phyloP scores from a whole-genome alignment of 1,140 invertebrate genomes.

The Prorops nasuta region DNA sequence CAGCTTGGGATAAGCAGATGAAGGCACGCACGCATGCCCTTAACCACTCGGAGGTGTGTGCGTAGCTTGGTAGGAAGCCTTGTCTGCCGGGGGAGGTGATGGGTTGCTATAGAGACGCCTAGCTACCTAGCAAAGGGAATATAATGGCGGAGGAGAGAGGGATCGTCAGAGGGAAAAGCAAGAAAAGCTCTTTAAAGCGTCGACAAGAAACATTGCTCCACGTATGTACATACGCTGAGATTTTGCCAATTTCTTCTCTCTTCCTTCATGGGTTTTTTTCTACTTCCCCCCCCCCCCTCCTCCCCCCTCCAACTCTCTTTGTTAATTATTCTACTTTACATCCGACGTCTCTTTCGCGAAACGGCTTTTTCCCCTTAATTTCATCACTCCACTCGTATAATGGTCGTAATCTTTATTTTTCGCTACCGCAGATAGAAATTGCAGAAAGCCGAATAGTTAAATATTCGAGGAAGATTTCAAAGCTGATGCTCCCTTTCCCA shows the following conservation, averaged over 20 bases:
- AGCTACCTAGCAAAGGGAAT: conserved; percentile 27
- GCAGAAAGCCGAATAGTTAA: background rate
- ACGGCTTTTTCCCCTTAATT: too few species aligned
- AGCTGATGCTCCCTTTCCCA: conserved; percentile 41
- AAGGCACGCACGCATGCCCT: conserved; percentile 17
- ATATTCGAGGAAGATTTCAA: conserved; percentile 45
- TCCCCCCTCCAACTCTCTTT: background rate
- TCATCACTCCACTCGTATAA: too few species aligned
- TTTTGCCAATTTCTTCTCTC: conserved; percentile 28
- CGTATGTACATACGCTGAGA: too few species aligned
- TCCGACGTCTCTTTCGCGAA: conserved; percentile 1
- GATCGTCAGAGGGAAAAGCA: conserved; percentile 7
- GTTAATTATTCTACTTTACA: conserved; percentile 5
- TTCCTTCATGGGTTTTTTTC: conserved; percentile 22
- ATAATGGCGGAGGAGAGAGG: conserved; percentile 26
- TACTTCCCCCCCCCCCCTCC: conserved; percentile 13
- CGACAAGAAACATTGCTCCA: conserved; percentile 15
- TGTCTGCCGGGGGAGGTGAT: conserved; percentile 19
- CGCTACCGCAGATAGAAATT: too few species aligned
- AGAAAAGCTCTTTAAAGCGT: conserved; percentile 6
- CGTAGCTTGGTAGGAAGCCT: conserved; percentile 13
- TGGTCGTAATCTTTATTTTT: too few species aligned
- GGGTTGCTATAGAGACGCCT: conserved; percentile 46
- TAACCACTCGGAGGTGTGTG: conserved; percentile 1
- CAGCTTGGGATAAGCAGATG: background rate